phyloP scores from a whole-genome alignment of 2,113 vertebrate species.

The Trichechus manatus region DNA sequence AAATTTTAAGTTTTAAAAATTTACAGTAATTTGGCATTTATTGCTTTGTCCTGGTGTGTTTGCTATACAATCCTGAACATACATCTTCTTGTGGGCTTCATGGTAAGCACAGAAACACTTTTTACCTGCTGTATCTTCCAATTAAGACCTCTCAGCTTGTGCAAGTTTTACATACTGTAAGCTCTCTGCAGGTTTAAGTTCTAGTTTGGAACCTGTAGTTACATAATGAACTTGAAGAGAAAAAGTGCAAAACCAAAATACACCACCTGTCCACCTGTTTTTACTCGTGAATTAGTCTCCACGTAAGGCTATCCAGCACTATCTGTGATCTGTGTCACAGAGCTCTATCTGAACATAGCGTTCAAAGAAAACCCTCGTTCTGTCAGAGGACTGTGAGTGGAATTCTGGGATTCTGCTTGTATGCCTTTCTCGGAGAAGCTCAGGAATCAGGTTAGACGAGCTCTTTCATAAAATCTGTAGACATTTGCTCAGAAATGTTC shows the following conservation, averaged over 20 bases:
- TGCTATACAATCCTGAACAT: not conserved
- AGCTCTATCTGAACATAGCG: not conserved
- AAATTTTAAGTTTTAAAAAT: constrained; percentile 23
- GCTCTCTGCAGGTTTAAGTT: not conserved
- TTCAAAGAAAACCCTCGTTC: not conserved
- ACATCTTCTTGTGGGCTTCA: not conserved
- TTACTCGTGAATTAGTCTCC: not conserved
- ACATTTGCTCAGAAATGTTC: not conserved
- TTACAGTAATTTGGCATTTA: not conserved
- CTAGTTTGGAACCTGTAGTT: not conserved
- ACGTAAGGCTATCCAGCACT: not conserved
- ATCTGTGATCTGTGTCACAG: not conserved
- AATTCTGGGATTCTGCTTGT: not conserved
- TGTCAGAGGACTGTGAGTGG: not conserved
- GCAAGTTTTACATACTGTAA: not conserved
- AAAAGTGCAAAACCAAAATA: not conserved
- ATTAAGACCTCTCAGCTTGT: not conserved
- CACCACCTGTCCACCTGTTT: not conserved
- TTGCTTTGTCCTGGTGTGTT: not conserved
- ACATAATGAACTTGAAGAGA: not conserved
- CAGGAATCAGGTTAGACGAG: not conserved
- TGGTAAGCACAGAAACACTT: not conserved
- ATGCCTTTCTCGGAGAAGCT: not conserved
- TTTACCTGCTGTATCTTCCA: not conserved
- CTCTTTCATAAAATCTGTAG: not conserved